Base-by-base conservation (phyloP, 2,113 vertebrate genomes). In the Illadopsis cleaveri region DNA sequence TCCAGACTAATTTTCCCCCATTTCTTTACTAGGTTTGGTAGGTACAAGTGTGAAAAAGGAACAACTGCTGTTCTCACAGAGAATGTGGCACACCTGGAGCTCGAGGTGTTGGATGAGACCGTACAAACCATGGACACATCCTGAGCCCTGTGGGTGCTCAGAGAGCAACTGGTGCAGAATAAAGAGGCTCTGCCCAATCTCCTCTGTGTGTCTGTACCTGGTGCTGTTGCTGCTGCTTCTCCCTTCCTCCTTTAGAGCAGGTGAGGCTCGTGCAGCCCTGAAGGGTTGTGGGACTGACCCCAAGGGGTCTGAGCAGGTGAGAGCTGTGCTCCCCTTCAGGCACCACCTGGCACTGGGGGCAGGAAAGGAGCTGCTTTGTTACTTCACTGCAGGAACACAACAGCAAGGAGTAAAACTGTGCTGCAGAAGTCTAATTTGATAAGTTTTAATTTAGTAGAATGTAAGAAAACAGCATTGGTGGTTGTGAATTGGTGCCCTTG, bases 101-200 rank as follows among this genome's bases (percentile, higher is more conserved):
- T 98, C 0, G 98, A 98, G 91, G 97, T 98, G 90, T 68, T 98
- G 81, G 98, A 98, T 42, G 98, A 99, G 57, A 97, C 93, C 0
- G 97, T 98, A 7, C 98, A 98, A 28, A 98, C 98, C 6, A 98
- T 98, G 98, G 98, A 98, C 92, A 98, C 98, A 0, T 99, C 98
- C 56, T 98, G 97, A 90, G 56, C 40, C 53, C 40, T 1, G 3
- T 0, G 61, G 20, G 24, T 60, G 65, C 85, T 80, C 48, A 21
- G 23, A 19, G 20, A 48, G 35, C 9, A 6, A 64, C 68, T 30
- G 28, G 1, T 20, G 5, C 23, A n/a, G 24, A 96, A 97, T 97
- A 97, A 97, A 97, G 66, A 60, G 35, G 42, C 35, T 94, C 71
- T 92, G 48, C 47, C 47, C 84, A 7, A 11, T 58, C 44, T 61